Percentiles rank a stretch among this genome's conserved stretches.
phyloP scores from a whole-genome alignment of 1,140 invertebrate species.

The Pseudomyrmex pallidus region DNA sequence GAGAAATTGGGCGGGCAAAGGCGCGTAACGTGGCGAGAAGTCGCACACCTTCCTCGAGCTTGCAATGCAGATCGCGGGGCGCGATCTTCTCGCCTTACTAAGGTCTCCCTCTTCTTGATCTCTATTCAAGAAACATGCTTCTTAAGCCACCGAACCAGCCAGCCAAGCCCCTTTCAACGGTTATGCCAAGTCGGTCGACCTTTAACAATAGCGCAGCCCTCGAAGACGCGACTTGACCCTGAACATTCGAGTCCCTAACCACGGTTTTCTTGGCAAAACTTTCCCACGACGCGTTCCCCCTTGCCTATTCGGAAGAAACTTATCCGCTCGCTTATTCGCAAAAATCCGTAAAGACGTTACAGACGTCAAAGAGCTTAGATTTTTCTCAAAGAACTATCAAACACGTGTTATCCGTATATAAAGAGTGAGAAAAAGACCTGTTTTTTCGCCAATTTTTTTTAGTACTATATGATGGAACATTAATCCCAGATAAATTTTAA shows the following conservation, averaged over 20 bases:
- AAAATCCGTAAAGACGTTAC: constrained; percentile 46
- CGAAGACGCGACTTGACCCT: constrained; percentile 73
- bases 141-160: constrained; percentile 67
- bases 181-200: constrained; percentile 77
- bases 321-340: constrained; percentile 45
- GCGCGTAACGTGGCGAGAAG: constrained; percentile 29
- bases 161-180: constrained; percentile 75
- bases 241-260: constrained; percentile 72
- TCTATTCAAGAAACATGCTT: constrained; percentile 70
- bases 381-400: background rate
- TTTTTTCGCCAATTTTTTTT: too few species aligned
- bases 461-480: too few species aligned
- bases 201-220: constrained; percentile 74
- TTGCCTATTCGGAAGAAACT: constrained; percentile 34
- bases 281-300: constrained; percentile 73
- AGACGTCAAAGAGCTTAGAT: background rate
- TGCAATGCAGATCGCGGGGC: constrained; percentile 58
- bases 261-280: constrained; percentile 74
- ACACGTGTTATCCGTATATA: background rate
- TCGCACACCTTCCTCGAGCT: constrained; percentile 47
- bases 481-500: too few species aligned
- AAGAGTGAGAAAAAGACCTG: background rate
- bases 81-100: constrained; percentile 74
- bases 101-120: constrained; percentile 39
- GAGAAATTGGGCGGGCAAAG: constrained; percentile 51